Percentiles rank a stretch among this genome's conserved stretches.
phyloP scores from a whole-genome alignment of 2,113 vertebrate species.

The Zosterops hypoxanthus region DNA sequence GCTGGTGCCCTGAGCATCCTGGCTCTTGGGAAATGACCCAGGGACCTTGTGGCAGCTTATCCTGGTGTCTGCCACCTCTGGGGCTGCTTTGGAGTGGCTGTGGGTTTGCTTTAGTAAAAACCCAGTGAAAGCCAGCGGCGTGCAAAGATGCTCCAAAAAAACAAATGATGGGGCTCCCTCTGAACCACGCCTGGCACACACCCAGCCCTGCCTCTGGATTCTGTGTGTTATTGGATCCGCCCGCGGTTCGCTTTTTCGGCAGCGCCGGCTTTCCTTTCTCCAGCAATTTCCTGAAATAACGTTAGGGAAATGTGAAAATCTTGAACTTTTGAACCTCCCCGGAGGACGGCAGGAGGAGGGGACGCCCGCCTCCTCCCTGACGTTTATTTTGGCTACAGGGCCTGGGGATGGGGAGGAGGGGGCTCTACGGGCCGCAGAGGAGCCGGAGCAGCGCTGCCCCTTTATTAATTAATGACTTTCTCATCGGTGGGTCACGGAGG shows the following conservation, averaged over 20 bases:
- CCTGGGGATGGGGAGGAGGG: neutral
- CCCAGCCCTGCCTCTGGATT: neutral
- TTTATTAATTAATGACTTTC: conserved; percentile 53
- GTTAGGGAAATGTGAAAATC: conserved; percentile 36
- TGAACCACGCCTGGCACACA: neutral
- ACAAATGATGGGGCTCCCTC: neutral
- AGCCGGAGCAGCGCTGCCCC: neutral
- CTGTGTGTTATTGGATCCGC: neutral
- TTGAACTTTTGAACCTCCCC: conserved; percentile 55
- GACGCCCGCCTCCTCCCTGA: conserved; percentile 5
- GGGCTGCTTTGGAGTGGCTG: accelerated
- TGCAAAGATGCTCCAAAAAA: neutral
- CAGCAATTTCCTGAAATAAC: conserved; percentile 33
- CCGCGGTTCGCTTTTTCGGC: conserved; percentile 4
- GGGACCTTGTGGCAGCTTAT: neutral
- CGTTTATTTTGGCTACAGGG: conserved; percentile 59
- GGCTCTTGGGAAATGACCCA: accelerated
- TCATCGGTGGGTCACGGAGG: conserved; percentile 16
- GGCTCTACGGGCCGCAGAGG: neutral
- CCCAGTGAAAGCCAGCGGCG: accelerated
- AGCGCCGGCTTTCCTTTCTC: conserved; percentile 44
- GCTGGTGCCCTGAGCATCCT: neutral
- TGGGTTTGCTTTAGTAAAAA: neutral
- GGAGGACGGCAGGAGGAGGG: conserved; percentile 59
- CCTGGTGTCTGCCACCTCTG: accelerated